Base-by-base conservation (phyloP, 2,113 vertebrate genomes). In the Saccopteryx leptura region DNA sequence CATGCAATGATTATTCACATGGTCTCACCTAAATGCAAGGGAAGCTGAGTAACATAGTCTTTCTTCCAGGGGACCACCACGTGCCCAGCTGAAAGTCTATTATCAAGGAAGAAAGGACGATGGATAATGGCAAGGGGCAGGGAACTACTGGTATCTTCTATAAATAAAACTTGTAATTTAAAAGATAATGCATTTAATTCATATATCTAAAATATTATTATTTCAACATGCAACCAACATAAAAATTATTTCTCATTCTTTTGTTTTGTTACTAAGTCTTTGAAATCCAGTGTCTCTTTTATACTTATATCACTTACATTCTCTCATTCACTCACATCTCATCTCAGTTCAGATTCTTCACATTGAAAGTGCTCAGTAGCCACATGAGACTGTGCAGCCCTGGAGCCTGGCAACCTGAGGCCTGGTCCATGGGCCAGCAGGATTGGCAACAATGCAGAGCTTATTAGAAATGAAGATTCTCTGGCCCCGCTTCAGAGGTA, bases 141-240 rank as follows among this genome's bases (percentile, higher is more conserved):
- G 23, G 50, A 31, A 33, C 28, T 52, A 50, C 4, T 6, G 3
- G 33, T 65, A 46, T 87, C 65, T 92, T 71, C 46, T 39, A 79
- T 2, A 93, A 88, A 68, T 78, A 65, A 76, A 94, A 78, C n/a
- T 76, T 87, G 12, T 24, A 33, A 50, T 63, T 18, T 66, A 94
- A 86, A 94, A 52, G n/a, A 50, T 54, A 95, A 66, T 56, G 26
- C 54, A 71, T 58, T 90, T 71, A 90, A 33, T 86, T 24, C 3
- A 58, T 19, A n/a, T 48, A 61, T 58, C 33, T 6, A 89, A 66
- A 82, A 74, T 66, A 82, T 48, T 84, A 83, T 74, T 75, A 81
- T 89, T 72, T 23, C 19, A 76, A 81, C 6, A 72, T 60, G 12
- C 39, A 63, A 58, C 61, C 21, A 75, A 65, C 52, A 24, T 80